Evolutionary conservation across 2,888 invertebrate species (phyloP).

Genomic region (Diploptera punctata): DNA sequence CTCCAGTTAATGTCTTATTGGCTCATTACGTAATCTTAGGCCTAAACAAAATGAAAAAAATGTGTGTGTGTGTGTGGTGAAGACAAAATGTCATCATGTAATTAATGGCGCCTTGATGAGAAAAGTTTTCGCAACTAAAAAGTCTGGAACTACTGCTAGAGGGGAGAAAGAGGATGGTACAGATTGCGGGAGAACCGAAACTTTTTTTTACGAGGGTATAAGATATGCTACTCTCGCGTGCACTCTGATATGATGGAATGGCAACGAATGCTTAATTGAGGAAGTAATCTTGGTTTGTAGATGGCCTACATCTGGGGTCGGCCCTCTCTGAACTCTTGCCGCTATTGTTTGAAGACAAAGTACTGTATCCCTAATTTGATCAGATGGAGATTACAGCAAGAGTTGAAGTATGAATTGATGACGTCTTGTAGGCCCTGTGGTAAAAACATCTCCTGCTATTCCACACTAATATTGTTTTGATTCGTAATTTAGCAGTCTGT

Average conservation of each 20-base stretch:
- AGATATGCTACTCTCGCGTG: conserved; percentile 25
- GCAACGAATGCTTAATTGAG: conserved; percentile 12
- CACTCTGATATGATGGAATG: not conserved
- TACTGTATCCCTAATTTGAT: not conserved
- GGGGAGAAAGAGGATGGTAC: conserved; percentile 22
- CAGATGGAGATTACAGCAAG: not conserved
- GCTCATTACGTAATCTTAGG: too few species aligned
- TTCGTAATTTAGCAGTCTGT: too few species aligned
- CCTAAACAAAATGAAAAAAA: too few species aligned
- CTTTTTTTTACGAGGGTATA: conserved; percentile 19
- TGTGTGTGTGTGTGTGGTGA: conserved; percentile 25
- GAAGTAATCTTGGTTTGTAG: not conserved
- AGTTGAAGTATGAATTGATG: too few species aligned
- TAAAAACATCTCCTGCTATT: too few species aligned
- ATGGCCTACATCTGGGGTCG: not conserved
- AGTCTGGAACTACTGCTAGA: too few species aligned
- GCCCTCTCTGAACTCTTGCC: not conserved
- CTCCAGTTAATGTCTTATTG: too few species aligned
- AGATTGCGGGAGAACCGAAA: conserved; percentile 11
- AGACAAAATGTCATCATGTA: conserved; percentile 34
- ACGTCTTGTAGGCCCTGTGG: too few species aligned
- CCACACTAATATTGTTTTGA: too few species aligned
- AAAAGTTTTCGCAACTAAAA: conserved; percentile 38
- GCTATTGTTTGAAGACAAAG: not conserved
- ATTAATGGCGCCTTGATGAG: conserved; percentile 42